Percentiles rank a stretch among this genome's conserved stretches.
Evolutionary conservation across 2,797 vertebrate genomes (phyloP).

Genomic region (Sorex maritimensis): DNA sequence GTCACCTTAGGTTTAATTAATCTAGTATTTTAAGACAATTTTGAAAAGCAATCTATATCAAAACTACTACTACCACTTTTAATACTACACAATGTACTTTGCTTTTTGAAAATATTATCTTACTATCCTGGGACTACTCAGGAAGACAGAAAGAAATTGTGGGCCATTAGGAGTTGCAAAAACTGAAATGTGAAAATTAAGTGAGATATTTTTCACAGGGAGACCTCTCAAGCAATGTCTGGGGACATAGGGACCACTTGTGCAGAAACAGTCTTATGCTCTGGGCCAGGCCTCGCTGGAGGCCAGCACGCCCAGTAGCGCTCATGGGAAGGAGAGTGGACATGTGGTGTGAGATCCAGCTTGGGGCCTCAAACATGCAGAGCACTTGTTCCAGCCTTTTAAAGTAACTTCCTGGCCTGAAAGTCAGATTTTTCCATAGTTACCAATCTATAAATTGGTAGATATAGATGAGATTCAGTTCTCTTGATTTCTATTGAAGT

Average conservation of each 20-base stretch:
- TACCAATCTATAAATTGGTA: not conserved
- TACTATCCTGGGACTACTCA: constrained; percentile 18
- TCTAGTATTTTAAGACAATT: not conserved
- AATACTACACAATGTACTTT: not conserved
- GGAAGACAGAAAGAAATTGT: not conserved
- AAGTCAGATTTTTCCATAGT: not conserved
- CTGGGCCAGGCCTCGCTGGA: too few relatives aligned
- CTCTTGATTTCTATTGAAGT: constrained; percentile 7
- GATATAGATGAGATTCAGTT: not conserved
- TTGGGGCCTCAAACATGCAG: too few relatives aligned
- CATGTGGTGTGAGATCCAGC: too few relatives aligned
- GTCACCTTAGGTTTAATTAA: not conserved
- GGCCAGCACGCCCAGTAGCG: too few relatives aligned
- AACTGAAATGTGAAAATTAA: constrained; percentile 21
- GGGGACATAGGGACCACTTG: too few relatives aligned
- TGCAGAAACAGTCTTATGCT: too few relatives aligned
- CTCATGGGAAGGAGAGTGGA: too few relatives aligned
- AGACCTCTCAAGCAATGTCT: too few relatives aligned
- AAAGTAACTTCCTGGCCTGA: too few relatives aligned
- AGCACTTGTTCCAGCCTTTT: too few relatives aligned
- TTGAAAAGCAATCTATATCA: not conserved
- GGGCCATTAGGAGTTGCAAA: not conserved
- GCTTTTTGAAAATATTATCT: constrained; percentile 49
- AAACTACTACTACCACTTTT: not conserved
- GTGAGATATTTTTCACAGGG: too few relatives aligned